Conservation (phyloP, 2,797 vertebrate genomes). For the Mycteria americana region DNA sequence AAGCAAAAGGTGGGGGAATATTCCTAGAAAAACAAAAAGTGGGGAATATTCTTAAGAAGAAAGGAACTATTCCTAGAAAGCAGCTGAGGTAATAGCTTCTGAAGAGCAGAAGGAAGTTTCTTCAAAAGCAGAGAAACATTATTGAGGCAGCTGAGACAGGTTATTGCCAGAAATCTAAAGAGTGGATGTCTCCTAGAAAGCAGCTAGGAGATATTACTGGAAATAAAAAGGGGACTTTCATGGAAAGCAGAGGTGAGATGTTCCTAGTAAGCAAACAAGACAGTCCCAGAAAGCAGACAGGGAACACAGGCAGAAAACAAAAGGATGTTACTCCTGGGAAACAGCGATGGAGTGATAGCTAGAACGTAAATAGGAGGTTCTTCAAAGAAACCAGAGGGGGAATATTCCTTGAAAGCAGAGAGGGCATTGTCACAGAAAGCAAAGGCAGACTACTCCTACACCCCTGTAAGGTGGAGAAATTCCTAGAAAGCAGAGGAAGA, state of each 20-base stretch:
- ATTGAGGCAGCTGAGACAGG: not conserved
- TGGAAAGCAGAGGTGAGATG: not conserved
- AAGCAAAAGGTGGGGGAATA: not conserved
- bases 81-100: not conserved
- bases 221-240: not conserved
- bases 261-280: not conserved
- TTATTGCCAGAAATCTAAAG: not conserved
- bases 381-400: not conserved
- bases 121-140: not conserved
- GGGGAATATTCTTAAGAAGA: not conserved
- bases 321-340: not conserved
- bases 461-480: not conserved
- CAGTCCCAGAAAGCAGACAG: not conserved
- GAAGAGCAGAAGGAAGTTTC: not conserved
- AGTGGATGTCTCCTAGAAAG: not conserved
- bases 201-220: not conserved
- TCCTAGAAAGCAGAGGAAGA: not conserved
- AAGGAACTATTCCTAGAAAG: not conserved
- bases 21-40: not conserved
- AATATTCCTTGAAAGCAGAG: not conserved
- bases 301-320: not conserved
- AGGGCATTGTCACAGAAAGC: not conserved
- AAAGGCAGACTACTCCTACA: not conserved
- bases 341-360: accelerated
- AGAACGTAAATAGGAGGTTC: not conserved